A percentile compares a stretch with the other conserved stretches of the same genome.
Conservation (phyloP, 2,113 vertebrate species). For the Tachycineta bicolor region DNA sequence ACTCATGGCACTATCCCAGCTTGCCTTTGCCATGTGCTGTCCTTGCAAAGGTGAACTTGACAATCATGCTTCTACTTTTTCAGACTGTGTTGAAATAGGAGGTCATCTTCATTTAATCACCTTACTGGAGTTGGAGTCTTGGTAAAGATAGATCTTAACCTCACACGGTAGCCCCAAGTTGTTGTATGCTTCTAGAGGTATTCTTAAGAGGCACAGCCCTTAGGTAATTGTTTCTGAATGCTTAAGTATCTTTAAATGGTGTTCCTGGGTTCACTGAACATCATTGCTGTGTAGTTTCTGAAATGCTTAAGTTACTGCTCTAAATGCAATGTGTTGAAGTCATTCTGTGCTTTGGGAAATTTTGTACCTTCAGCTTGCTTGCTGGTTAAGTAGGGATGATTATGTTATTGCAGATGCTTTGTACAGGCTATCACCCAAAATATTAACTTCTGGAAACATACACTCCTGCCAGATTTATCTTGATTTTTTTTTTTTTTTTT, state of each 20-base stretch:
- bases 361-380: not conserved
- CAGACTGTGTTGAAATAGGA: not conserved
- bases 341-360: not conserved
- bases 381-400: not conserved
- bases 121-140: not conserved
- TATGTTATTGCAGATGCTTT: slow-evolving; percentile 23
- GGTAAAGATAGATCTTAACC: not conserved
- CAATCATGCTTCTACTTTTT: not conserved
- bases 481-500: not conserved
- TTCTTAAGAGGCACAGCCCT: not conserved
- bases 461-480: not conserved
- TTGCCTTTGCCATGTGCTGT: not conserved
- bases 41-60: not conserved
- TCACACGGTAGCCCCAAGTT: not conserved
- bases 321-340: not conserved
- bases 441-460: not conserved
- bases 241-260: not conserved
- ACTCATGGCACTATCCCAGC: not conserved
- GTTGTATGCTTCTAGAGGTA: not conserved
- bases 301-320: not conserved
- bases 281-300: not conserved
- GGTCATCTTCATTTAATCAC: not conserved
- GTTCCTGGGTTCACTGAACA: not conserved
- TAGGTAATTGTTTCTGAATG: not conserved
- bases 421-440: not conserved